Evolutionary conservation across 2,888 invertebrate genomes (phyloP), one percentile per base, ranked within the genome.

Genomic region (Himalopsyche japonica): DNA sequence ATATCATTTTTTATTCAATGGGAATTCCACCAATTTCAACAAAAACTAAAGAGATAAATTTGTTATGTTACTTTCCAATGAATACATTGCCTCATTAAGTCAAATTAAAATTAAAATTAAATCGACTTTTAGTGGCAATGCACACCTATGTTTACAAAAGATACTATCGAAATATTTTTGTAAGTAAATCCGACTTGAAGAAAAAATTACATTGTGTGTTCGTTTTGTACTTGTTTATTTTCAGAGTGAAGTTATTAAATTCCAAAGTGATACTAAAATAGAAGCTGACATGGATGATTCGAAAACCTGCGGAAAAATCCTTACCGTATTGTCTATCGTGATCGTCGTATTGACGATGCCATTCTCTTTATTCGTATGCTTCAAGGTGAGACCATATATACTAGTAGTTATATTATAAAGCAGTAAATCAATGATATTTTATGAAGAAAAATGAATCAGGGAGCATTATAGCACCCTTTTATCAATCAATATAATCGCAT

Each of bases 301-400:
- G 0, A 96, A 96, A 88, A 93, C 95, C 81, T 98, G 97, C 89
- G 98, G 97, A 5, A 95, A 95, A 90, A 94, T 98, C 86, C 92
- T 98, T 77, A 95, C 97, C 76, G 93, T 93, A 27, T 90, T 98
- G 47, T 97, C 98, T 8, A 97, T 98, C 95, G 89, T 96, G 4
- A 89, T 98, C 48, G 96, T 98, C 48, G 90, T 95, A 27, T 87
- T 97, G 49, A 98, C 98, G 0, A 95, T 98, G 94, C 98, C 98
- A 0, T 97, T 98, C 89, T 98, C 98, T 0, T 93, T 98, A 6
- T 95, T 98, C 90, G 93, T 98, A 84, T 98, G 98, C 90, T 97
- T 98, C 90, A 98, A 98, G 96, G 98, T 98, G 93, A 93, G 93
- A 88, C 79, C 1, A 3, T 47, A 34, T n/a, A n/a, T n/a, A n/a